Base-by-base conservation (phyloP, 2,113 vertebrate genomes). In the Chaetodon trifascialis region DNA sequence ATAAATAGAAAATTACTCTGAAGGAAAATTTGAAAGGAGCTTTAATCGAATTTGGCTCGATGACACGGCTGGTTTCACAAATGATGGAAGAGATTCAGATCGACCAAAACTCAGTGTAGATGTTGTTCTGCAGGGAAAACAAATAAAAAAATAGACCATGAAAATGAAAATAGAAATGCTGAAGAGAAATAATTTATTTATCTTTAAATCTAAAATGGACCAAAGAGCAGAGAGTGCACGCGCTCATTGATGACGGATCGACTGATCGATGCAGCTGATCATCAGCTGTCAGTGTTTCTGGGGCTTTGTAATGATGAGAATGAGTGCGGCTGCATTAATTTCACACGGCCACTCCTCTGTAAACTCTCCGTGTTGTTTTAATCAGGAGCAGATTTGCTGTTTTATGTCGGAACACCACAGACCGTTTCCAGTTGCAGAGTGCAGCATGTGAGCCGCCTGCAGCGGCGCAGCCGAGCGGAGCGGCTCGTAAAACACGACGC, bases 351-450 rank as follows among this genome's bases (percentile, higher is more conserved):
- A 64, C n/a, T 60, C 17, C 73, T 87, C 79, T 90, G 85, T 91
- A 88, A 94, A 92, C 76, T 73, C 69, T 83, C 38, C 76, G 72
- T 90, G 93, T 90, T 89, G 88, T 75, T 92, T 90, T 92, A 95
- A 96, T 95, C 88, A 92, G 83, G 75, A 92, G 92, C 95, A 96
- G 91, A 94, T 96, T 95, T 87, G 73, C 55, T 76, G 16, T 91
- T 87, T 94, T 83, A 92, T 94, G 92, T 94, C 78, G 87, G 90
- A 93, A 88, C 85, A 92, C 93, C 87, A 84, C 44, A 93, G 94
- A 89, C 80, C 80, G 85, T 90, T 93, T 94, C 89, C 94, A 78
- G 72, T 73, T 51, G 1, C 65, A 82, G 11, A 11, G 56, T 3
- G 78, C 73, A 17, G 66, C 80, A n/a, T 12, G 79, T 40, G 76